A percentile compares a stretch with the other conserved stretches of the same genome.
These are phyloP conservation scores for Ooceraea biroi DNA, from an alignment of 1,140 invertebrate species.

Conservation along the genomic window DNA sequence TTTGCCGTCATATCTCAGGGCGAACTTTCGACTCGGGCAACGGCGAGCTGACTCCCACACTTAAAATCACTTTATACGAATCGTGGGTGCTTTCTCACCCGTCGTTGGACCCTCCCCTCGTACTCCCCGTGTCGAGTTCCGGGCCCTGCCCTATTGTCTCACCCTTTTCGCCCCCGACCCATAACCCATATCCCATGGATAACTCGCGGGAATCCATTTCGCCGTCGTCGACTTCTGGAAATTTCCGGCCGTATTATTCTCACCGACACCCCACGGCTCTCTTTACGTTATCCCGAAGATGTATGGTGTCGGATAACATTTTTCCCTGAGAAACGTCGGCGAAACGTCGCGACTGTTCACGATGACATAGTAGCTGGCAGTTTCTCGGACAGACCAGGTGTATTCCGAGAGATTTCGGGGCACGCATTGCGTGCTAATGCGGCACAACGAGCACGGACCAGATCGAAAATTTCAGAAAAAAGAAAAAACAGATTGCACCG, in stretches of 20 bases:
- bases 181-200: constrained; percentile 72
- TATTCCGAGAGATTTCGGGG: not conserved
- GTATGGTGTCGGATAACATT: constrained; percentile 71
- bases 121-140: no score
- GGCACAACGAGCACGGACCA: no score
- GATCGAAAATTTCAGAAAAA: constrained; percentile 32
- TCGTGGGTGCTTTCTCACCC: constrained; percentile 75
- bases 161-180: constrained; percentile 28
- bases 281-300: constrained; percentile 74
- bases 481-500: not conserved
- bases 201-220: constrained; percentile 75
- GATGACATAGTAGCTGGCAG: not conserved
- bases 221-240: constrained; percentile 71
- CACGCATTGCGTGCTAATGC: no score
- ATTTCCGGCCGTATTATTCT: constrained; percentile 74
- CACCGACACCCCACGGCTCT: constrained; percentile 65
- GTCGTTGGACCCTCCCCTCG: constrained; percentile 41
- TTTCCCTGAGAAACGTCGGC: constrained; percentile 51
- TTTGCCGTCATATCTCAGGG: constrained; percentile 81
- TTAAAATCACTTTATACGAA: constrained; percentile 82
- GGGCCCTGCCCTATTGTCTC: not conserved
- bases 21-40: constrained; percentile 70
- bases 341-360: constrained; percentile 7
- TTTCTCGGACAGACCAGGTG: not conserved
- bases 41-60: constrained; percentile 74